Base-by-base conservation (phyloP, 2,113 vertebrate genomes). In the Nesogale talazaci region DNA sequence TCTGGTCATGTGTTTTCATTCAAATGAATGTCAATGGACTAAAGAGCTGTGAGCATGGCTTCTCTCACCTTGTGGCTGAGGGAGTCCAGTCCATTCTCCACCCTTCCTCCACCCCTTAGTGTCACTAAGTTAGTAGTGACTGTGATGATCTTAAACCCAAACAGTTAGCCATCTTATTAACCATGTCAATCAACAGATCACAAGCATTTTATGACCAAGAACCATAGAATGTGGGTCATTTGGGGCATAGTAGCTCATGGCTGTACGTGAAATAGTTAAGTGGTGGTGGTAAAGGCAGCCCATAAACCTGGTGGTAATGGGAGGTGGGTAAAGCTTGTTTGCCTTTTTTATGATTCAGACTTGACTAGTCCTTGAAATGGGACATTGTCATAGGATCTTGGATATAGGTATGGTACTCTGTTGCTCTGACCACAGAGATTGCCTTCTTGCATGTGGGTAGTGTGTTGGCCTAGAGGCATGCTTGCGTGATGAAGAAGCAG, bases 61-160 rank as follows among this genome's bases (percentile, higher is more conserved):
- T 67, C 4, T 67, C 4, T 11, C 27, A 82, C 36, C 88, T 90
- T 92, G 8, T 92, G 36, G 40, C 52, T 61, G 0, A 0, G 59
- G 93, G n/a, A 93, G n/a, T 91, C 88, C 75, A 22, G 63, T 80
- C 14, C 2, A 22, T 34, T 81, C 34, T 36, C 36, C 36, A 36
- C 83, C 11, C 0, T 3, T n/a, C n/a, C 27, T 34, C 46, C 17
- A 90, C 81, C 96, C 96, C 94, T 52, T 77, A 91, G 29, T 92
- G 56, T 83, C 69, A 20, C 6, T 74, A 92, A 81, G 77, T 19
- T 19, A 56, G 38, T 57, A 74, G 59, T 36, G 81, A n/a, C 42
- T 36, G 2, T 20, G 84, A 72, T 25, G 19, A 2, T 27, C 82
- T 42, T 88, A 9, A 3, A 17, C 2, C 65, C 90, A 80, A 61